Percentiles rank a stretch among this genome's conserved stretches.
These are phyloP conservation scores for Esperia sulphurella DNA, from an alignment of 2,888 invertebrate species.

Conservation along the genomic window DNA sequence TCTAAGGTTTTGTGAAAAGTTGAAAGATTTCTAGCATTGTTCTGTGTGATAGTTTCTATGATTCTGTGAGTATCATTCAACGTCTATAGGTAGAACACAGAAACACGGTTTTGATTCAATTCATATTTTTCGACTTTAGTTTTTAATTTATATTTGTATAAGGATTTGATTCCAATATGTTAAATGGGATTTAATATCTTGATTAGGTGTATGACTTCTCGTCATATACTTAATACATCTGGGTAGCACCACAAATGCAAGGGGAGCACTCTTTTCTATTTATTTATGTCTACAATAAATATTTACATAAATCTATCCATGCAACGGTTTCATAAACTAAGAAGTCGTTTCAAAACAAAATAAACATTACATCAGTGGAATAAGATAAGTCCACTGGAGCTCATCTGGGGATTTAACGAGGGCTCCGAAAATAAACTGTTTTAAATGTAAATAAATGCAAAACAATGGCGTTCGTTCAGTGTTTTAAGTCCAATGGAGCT, in stretches of 20 bases:
- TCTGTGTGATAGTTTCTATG: neutral
- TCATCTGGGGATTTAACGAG: conserved; percentile 4
- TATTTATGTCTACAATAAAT: conserved; percentile 8
- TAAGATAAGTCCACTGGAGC: conserved; percentile 17
- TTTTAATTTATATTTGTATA: no score
- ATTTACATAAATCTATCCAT: conserved; percentile 16
- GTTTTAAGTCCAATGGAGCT: neutral
- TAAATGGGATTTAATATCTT: no score
- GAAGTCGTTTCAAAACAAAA: conserved; percentile 12
- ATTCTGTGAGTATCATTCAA: neutral
- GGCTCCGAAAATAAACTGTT: conserved; percentile 23
- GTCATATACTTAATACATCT: neutral
- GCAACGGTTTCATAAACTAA: conserved; percentile 12
- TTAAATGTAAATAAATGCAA: neutral
- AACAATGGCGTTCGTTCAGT: neutral
- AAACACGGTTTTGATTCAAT: no score
- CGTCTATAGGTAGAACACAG: neutral
- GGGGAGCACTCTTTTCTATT: neutral
- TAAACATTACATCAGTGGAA: conserved; percentile 19
- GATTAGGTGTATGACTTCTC: no score
- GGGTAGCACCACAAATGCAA: neutral
- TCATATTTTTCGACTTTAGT: no score
- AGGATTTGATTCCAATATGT: no score
- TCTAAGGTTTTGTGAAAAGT: neutral
- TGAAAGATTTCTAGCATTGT: neutral